Evolutionary conservation across 2,797 vertebrate species (phyloP), one percentile per base, ranked within the genome.

Genomic region (Sciurus carolinensis): DNA sequence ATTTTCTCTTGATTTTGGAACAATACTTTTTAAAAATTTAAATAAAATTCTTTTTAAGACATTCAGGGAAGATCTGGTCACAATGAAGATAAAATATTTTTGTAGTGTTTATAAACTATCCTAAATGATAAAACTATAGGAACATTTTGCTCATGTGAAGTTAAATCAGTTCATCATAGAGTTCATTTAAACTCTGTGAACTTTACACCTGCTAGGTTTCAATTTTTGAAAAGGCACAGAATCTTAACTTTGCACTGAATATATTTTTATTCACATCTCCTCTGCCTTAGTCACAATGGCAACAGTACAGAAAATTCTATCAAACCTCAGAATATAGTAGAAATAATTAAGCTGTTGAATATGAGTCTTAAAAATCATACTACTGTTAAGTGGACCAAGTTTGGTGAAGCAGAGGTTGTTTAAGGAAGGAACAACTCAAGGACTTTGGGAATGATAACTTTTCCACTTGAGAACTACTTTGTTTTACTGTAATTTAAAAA

Each of bases 401-500:
- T 98, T 98, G 98, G 96, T 98, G 98, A 98, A 98, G 98, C 98
- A 98, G 96, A 98, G 98, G 97, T 95, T 98, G 98, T 98, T 97
- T 98, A 98, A 98, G 98, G 98, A 98, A 98, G 98, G 98, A 98
- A 98, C 97, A 98, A 95, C 98, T 98, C 98, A 98, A 98, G 98
- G 98, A 98, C 97, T 97, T 98, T 98, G 98, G 98, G 98, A 98
- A 98, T 97, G 98, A 98, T 98, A 98, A 98, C 98, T 99, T 99
- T 97, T 99, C 99, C 99, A 99, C 99, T 99, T 99, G 99, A 99
- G 99, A 99, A 98, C 97, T 99, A 99, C 98, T 98, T 99, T 99
- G 98, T 99, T 99, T 99, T 99, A 99, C 98, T 99, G 99, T 99
- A 99, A 99, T 99, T 98, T 98, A 64, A 50, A 22, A 57, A 22